Base-by-base conservation (phyloP, 2,797 vertebrate genomes). In the Pogonophryne albipinna region DNA sequence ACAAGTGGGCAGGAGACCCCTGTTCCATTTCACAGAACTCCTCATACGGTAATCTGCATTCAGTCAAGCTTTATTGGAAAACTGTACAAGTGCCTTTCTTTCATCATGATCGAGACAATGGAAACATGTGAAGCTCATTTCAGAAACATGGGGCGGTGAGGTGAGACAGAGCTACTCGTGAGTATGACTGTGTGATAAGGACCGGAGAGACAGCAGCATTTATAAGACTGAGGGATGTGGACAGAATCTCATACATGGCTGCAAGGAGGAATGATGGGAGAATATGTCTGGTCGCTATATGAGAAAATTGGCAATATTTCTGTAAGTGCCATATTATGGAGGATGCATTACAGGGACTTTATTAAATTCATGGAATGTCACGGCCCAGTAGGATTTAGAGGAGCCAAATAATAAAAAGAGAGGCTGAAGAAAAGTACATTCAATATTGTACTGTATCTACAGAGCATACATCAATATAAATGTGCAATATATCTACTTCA, bases 111-210 rank as follows among this genome's bases (percentile, higher is more conserved):
- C 1, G 15, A 65, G 80, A 87, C 42, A 63, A 71, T 65, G 52
- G 41, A 46, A 66, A 66, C 56, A 69, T 74, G 74, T 63, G 58
- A 74, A 74, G 67, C 82, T 88, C 69, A 90, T 93, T 92, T 85
- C 50, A 76, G 79, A 93, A 93, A 90, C 91, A 92, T 85, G 66
- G 87, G 51, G 64, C 66, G 71, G 79, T 17, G 78, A 83, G 73
- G 78, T 89, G 84, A 89, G 90, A 88, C 79, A 34, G 50, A 19
- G 56, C n/a, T 63, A 74, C 76, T 52, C 56, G 70, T 73, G 80
- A 51, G 84, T 72, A 68, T 78, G 82, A 83, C 79, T 89, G 58
- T 60, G 19, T 80, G 79, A 88, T 84, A 73, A 87, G 81, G 63
- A 70, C 60, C 61, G 14, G 58, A 66, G 61, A 84, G 81, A 83